A percentile compares a stretch with the other conserved stretches of the same genome.
phyloP scores from a whole-genome alignment of 2,113 vertebrate species.

The Agapornis roseicollis region DNA sequence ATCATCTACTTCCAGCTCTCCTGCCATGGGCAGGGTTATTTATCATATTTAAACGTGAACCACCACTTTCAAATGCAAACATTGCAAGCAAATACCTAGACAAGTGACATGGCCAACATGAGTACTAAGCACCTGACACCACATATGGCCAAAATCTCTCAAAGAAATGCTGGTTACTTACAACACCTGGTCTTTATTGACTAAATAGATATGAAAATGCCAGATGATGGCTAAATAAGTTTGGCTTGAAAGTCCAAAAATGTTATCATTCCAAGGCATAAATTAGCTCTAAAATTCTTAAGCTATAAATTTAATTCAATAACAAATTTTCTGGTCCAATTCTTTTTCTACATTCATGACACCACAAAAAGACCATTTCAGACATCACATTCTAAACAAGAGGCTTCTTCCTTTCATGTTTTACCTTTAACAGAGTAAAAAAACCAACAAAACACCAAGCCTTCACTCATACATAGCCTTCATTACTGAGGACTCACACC shows the following conservation, averaged over 20 bases:
- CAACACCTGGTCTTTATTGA: background rate
- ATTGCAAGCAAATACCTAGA: background rate
- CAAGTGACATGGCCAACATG: background rate
- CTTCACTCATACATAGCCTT: background rate
- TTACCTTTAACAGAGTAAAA: background rate
- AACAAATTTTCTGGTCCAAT: background rate
- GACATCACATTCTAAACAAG: fast-evolving
- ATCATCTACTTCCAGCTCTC: background rate
- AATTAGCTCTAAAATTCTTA: background rate
- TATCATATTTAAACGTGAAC: background rate
- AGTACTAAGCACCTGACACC: background rate
- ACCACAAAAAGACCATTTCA: background rate
- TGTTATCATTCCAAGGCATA: background rate
- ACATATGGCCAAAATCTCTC: background rate
- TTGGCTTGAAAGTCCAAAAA: background rate
- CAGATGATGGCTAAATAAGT: background rate
- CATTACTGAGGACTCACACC: background rate
- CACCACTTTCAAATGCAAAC: background rate
- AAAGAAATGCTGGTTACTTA: background rate
- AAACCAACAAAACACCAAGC: background rate
- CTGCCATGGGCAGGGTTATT: background rate
- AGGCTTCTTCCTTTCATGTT: background rate
- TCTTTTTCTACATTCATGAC: background rate
- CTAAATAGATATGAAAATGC: fast-evolving
- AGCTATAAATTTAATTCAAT: background rate